Percentiles rank a stretch among this genome's conserved stretches.
Evolutionary conservation across 1,140 invertebrate species (phyloP).

Genomic region (Eupristina koningsbergeri): DNA sequence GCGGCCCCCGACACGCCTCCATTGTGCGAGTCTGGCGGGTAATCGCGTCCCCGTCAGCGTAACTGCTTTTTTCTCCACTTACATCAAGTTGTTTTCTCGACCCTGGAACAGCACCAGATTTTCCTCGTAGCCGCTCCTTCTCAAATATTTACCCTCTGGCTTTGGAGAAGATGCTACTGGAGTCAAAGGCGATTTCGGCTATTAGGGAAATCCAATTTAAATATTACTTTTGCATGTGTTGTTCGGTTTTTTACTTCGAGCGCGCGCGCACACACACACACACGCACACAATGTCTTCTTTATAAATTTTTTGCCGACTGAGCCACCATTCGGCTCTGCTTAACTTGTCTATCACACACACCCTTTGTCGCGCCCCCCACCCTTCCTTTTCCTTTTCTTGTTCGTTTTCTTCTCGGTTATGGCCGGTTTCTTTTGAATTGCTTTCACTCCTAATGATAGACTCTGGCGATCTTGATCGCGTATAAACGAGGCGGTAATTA

Average conservation of each 20-base stretch:
- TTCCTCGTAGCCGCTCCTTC: background rate
- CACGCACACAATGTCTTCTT: too few species aligned
- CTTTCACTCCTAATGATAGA: conserved; percentile 25
- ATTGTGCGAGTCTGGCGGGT: background rate
- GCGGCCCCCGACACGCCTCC: background rate
- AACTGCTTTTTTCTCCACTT: background rate
- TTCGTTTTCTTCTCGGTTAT: background rate
- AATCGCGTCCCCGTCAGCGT: background rate
- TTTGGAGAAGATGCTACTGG: background rate
- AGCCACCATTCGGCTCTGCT: background rate
- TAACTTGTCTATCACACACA: background rate
- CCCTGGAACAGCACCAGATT: background rate
- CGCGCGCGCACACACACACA: background rate
- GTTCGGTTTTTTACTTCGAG: background rate
- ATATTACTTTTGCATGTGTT: background rate
- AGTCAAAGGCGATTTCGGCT: background rate
- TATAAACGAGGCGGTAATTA: conserved; percentile 29
- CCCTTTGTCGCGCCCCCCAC: background rate
- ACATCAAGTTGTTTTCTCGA: background rate
- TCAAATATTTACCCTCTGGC: background rate
- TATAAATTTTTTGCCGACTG: too few species aligned
- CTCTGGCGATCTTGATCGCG: conserved; percentile 12
- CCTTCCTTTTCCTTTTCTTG: background rate
- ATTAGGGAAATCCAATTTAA: background rate
- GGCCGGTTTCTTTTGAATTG: background rate